A percentile compares a stretch with the other conserved stretches of the same genome.
Evolutionary conservation across 2,888 invertebrate genomes (phyloP).

Genomic region (Colletes collaris): DNA sequence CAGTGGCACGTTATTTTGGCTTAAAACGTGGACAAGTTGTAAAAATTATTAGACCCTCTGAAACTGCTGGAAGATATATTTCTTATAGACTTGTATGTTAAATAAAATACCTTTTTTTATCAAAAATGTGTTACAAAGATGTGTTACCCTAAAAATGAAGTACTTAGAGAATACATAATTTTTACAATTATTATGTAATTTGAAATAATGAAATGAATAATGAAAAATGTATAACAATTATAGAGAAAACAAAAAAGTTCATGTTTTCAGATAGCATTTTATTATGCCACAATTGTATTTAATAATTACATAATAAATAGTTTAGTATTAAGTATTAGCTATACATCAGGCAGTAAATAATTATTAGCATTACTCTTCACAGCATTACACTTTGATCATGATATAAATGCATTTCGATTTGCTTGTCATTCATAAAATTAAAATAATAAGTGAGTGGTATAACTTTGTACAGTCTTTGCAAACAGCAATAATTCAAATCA

Average conservation of each 20-base stretch:
- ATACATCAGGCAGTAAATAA: slow-evolving; percentile 64
- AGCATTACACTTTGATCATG: slow-evolving; percentile 26
- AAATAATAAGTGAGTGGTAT: background rate
- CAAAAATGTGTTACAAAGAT: slow-evolving; percentile 30
- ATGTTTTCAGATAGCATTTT: slow-evolving; percentile 63
- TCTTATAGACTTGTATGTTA: slow-evolving; percentile 97
- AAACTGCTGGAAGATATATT: slow-evolving; percentile 99
- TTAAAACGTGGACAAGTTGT: slow-evolving; percentile 99
- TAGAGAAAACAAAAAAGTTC: slow-evolving; percentile 7
- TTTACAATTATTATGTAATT: slow-evolving; percentile 37
- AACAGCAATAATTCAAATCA: slow-evolving; percentile 16
- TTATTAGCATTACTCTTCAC: slow-evolving; percentile 46
- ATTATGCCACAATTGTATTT: slow-evolving; percentile 63
- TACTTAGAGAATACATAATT: slow-evolving; percentile 9
- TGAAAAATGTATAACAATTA: slow-evolving; percentile 21
- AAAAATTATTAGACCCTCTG: slow-evolving; percentile 98
- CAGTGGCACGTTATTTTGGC: slow-evolving; percentile 99
- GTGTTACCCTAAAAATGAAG: slow-evolving; percentile 7
- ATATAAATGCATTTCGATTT: slow-evolving; percentile 24
- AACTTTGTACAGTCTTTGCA: slow-evolving; percentile 25
- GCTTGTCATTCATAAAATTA: background rate
- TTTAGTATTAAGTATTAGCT: slow-evolving; percentile 58
- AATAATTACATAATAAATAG: slow-evolving; percentile 62
- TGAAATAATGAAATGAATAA: background rate
- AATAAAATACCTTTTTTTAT: slow-evolving; percentile 67